Conservation (phyloP, 2,797 vertebrate species). For the Chelonia mydas region DNA sequence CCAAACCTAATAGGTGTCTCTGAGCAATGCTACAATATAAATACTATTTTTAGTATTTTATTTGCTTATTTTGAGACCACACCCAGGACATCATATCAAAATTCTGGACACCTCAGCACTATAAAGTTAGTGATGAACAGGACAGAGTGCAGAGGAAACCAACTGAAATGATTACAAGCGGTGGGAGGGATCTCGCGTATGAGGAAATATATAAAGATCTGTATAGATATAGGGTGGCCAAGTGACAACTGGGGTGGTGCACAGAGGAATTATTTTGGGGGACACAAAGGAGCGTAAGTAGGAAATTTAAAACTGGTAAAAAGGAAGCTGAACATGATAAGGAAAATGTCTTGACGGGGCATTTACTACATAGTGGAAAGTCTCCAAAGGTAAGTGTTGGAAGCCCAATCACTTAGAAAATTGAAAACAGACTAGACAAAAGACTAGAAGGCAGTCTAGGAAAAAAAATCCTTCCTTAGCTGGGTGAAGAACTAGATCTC, state of each 20-base stretch:
- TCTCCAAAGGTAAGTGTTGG: background rate
- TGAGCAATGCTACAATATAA: background rate
- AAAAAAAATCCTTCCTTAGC: background rate
- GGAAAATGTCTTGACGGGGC: background rate
- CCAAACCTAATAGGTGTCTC: background rate
- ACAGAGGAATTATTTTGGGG: background rate
- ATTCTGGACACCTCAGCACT: background rate
- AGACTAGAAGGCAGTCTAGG: background rate
- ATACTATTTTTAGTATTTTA: background rate
- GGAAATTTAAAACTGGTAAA: background rate
- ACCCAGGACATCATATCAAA: background rate
- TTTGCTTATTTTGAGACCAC: background rate
- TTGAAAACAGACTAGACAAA: background rate
- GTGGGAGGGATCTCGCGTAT: background rate
- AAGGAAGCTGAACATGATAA: background rate
- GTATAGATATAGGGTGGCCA: background rate
- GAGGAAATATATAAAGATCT: background rate
- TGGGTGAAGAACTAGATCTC: background rate
- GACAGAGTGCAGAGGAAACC: background rate
- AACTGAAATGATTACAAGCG: background rate
- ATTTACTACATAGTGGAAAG: background rate
- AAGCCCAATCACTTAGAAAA: background rate
- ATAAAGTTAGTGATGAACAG: background rate
- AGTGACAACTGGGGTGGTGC: background rate
- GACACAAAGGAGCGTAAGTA: background rate